Evolutionary conservation across 2,113 vertebrate genomes (phyloP), one percentile per base, ranked within the genome.

Genomic region (Coreoperca whiteheadi): DNA sequence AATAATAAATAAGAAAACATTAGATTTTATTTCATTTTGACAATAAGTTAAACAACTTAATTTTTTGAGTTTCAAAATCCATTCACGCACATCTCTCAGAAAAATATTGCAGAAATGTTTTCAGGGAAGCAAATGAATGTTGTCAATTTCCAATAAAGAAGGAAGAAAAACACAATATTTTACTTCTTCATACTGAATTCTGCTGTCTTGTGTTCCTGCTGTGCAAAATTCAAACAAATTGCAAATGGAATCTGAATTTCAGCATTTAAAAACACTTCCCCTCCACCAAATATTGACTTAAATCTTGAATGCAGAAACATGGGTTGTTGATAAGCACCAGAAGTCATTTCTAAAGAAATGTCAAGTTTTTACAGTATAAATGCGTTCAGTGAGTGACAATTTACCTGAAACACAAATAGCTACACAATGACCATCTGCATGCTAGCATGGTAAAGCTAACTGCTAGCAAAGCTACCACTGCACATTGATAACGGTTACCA

Each of bases 1-100:
- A 68, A 25, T 41, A 77, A 65, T 51, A 21, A 37, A 39, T 9
- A 37, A 12, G 23, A 75, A 41, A 9, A 5, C 77, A 67, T 37
- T 60, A 75, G 37, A 83, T 76, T 93, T 93, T 89, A 90, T 94
- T 94, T 51, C 46, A 86, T 89, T 89, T 88, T 79, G 39, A 91
- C 92, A 95, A 96, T 96, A 96, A 96, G 68, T 96, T 96, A 96
- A 95, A 93, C 68, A 87, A 90, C 81, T 82, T 78, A 77, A 78
- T 77, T 88, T 83, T 67, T 61, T 75, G 59, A 86, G 77, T 90
- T 88, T 87, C 78, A 91, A 92, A 89, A 87, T 88, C 87, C 75
- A 93, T 84, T 92, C 84, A 92, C 78, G 92, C 79, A 91, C 74
- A 79, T 87, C 83, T 85, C 21, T 60, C 34, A 56, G 75, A 25